Evolutionary conservation across 2,797 vertebrate species (phyloP).

Genomic region (Coregonus suidteri): DNA sequence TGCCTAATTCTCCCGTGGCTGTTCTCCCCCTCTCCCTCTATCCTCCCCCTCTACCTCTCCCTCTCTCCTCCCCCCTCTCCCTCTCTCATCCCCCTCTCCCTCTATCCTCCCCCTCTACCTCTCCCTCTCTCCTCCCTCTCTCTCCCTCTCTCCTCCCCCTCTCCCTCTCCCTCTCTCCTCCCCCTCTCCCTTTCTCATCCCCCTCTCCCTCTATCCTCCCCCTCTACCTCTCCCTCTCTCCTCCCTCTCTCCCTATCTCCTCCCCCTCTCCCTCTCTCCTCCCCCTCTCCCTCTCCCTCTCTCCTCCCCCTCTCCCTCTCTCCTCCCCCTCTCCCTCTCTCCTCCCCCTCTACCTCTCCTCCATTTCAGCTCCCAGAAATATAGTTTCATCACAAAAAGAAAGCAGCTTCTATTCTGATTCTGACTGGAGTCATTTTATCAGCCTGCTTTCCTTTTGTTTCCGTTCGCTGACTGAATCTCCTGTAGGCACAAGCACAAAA

Average conservation of each 20-base stretch:
- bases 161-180: too few species aligned
- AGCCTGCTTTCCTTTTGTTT: conserved; percentile 26
- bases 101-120: too few species aligned
- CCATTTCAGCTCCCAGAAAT: background rate
- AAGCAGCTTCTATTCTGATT: conserved; percentile 2
- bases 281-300: background rate
- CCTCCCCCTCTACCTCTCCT: too few species aligned
- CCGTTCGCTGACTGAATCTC: conserved; percentile 5
- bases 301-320: background rate
- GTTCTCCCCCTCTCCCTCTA: background rate
- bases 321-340: background rate
- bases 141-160: background rate
- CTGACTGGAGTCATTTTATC: conserved; percentile 33
- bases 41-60: too few species aligned
- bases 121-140: background rate
- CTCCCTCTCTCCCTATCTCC: too few species aligned
- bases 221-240: too few species aligned
- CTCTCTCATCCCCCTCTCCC: background rate
- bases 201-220: background rate
- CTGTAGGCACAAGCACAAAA: background rate
- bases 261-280: too few species aligned
- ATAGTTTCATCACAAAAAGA: background rate
- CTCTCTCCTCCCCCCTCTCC: background rate
- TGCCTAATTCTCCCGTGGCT: conserved; percentile 30
- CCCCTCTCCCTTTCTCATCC: background rate